phyloP scores from a whole-genome alignment of 1,140 invertebrate species.

The Diorhabda carinulata region DNA sequence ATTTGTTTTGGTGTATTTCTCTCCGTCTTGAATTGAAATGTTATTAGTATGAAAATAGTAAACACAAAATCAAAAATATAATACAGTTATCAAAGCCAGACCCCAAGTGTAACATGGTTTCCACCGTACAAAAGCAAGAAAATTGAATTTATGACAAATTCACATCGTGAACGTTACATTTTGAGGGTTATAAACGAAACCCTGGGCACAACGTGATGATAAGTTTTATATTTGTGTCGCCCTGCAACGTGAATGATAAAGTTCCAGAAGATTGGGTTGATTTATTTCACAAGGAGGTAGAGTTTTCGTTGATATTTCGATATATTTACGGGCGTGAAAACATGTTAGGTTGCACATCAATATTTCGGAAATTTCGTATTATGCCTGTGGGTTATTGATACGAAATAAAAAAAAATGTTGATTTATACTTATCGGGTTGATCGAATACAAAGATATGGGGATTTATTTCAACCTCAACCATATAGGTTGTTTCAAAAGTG shows the following conservation, averaged over 20 bases:
- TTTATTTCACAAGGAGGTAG: conserved; percentile 6
- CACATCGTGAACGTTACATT: conserved; percentile 9
- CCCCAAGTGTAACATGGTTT: conserved; percentile 3
- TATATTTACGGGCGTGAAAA: not conserved
- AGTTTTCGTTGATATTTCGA: conserved; percentile 1
- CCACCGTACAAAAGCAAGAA: not conserved
- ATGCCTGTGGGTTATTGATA: not conserved
- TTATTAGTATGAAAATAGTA: too few species aligned
- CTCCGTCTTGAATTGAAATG: too few species aligned
- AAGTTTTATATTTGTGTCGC: conserved; percentile 7
- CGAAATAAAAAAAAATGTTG: too few species aligned
- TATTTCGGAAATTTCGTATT: not conserved
- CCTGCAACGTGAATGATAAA: conserved; percentile 8
- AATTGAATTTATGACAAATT: conserved; percentile 14
- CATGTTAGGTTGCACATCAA: not conserved
- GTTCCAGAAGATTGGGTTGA: conserved; percentile 5
- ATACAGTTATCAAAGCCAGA: not conserved
- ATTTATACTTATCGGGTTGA: too few species aligned
- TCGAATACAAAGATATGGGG: too few species aligned
- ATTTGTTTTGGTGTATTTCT: too few species aligned
- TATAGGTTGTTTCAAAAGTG: too few species aligned
- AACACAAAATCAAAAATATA: too few species aligned
- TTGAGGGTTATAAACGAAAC: conserved; percentile 3
- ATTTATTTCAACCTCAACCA: too few species aligned
- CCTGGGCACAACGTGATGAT: conserved; percentile 4